Evolutionary conservation across 2,888 invertebrate species (phyloP), one percentile per base, ranked within the genome.

Genomic region (Psylliodes chrysocephalus): DNA sequence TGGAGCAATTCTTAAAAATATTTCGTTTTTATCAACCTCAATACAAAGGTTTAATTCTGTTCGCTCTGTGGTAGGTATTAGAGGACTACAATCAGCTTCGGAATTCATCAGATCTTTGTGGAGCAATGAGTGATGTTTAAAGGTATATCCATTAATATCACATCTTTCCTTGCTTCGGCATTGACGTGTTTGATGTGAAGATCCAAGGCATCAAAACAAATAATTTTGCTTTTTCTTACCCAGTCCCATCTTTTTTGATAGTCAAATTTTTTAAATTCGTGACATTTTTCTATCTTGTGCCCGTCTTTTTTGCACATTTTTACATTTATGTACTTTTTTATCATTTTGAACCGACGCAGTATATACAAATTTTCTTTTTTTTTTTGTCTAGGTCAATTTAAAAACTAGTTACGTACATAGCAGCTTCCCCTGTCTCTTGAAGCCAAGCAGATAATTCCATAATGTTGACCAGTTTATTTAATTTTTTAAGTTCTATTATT

Each of bases 1-100:
- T 1, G 60, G 51, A 14, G 30, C 30, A 18, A 60, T 51, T 17
- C 40, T 14, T 40, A 60, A 15, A 2, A 51, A 40, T 18, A 51
- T 19, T 14, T 51, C 28, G 0, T 17, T 56, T 15, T 52, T 51
- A 10, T 60, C 44, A 12, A 19, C 17, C n/a, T 33, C 30, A 10
- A 30, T 15, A 5, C 6, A 28, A 25, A 25, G 14, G 17, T 30
- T 33, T 15, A 15, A 15, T 30, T 51, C 6, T 7, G 12, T 22
- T 30, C 30, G 7, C 17, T 51, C 14, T 14, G 15, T 28, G 8
- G 15, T n/a, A 10, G 33, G 33, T 8, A 33, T 5, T 33, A 2
- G 12, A 33, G 12, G 33, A 6, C 33, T n/a, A 33, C 33, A 33
- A 33, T 38, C 15, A 15, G 14, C 33, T 17, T 30, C 51, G 7